These are phyloP conservation scores for Drosophila meridionalis DNA, from an alignment of 2,888 invertebrate species.

Conservation along the genomic window DNA sequence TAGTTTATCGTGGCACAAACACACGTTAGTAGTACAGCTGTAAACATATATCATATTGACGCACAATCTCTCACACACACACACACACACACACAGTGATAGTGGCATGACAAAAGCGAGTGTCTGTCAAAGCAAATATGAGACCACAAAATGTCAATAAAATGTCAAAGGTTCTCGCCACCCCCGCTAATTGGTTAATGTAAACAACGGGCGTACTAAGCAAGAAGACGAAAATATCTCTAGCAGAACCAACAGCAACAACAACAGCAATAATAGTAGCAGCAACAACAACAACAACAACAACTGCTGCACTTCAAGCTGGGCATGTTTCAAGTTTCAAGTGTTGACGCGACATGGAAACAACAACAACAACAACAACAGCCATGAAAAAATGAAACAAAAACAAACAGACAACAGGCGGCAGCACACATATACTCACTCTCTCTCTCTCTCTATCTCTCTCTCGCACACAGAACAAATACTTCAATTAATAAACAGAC, in stretches of 20 bases:
- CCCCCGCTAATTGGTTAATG: slow-evolving; percentile 81
- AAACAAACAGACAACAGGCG: slow-evolving; percentile 60
- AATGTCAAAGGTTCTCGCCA: slow-evolving; percentile 73
- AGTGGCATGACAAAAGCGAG: slow-evolving; percentile 27
- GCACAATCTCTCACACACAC: slow-evolving; percentile 4
- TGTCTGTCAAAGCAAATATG: slow-evolving; percentile 71
- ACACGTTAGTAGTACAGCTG: slow-evolving; percentile 22
- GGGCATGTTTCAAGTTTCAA: slow-evolving; percentile 76
- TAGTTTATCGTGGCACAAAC: neutral
- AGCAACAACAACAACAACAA: slow-evolving; percentile 22
- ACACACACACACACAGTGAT: slow-evolving; percentile 5
- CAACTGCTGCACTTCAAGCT: slow-evolving; percentile 18
- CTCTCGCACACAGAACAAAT: slow-evolving; percentile 62
- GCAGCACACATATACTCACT: slow-evolving; percentile 29
- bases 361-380: slow-evolving; percentile 52
- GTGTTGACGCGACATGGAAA: slow-evolving; percentile 72
- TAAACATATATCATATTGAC: slow-evolving; percentile 24
- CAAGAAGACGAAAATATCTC: slow-evolving; percentile 46
- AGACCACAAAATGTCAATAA: slow-evolving; percentile 68
- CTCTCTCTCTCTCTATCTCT: slow-evolving; percentile 30
- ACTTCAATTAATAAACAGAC: slow-evolving; percentile 81
- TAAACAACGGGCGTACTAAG: slow-evolving; percentile 63
- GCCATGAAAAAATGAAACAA: slow-evolving; percentile 31
- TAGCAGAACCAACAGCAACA: slow-evolving; percentile 23
- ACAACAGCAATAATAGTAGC: slow-evolving; percentile 17